Conservation (phyloP, 1,140 invertebrate genomes). For the Apis dorsata region DNA sequence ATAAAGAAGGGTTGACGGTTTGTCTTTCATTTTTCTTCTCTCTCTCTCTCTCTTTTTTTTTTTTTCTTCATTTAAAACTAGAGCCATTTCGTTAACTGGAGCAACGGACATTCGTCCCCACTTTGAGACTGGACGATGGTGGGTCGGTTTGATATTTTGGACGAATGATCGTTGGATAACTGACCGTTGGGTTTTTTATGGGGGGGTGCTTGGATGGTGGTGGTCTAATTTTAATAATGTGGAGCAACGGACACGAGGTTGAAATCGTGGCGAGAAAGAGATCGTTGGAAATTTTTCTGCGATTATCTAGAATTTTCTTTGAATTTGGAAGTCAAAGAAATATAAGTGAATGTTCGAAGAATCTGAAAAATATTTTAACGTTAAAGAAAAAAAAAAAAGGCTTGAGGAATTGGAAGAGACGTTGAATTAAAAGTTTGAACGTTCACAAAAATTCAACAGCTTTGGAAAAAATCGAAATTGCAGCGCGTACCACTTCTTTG, state of each 20-base stretch:
- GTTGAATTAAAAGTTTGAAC: too few relatives aligned
- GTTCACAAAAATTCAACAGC: too few relatives aligned
- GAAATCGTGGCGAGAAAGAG: not conserved
- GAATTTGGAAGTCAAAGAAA: too few relatives aligned
- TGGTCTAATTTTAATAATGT: slow-evolving; percentile 44
- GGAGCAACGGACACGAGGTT: slow-evolving; percentile 15
- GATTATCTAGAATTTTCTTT: too few relatives aligned
- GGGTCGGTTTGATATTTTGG: not conserved
- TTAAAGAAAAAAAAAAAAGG: too few relatives aligned
- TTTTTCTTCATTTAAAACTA: not conserved
- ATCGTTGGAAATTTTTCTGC: too few relatives aligned
- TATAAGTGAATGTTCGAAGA: too few relatives aligned
- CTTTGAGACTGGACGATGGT: not conserved
- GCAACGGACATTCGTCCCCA: slow-evolving; percentile 65
- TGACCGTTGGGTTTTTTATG: slow-evolving; percentile 47
- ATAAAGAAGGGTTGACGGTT: not conserved
- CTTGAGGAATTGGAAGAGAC: too few relatives aligned
- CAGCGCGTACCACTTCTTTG: not conserved
- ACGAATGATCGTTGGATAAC: not conserved
- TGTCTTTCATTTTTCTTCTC: slow-evolving; percentile 21
- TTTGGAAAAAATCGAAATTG: too few relatives aligned
- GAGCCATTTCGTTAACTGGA: slow-evolving; percentile 70
- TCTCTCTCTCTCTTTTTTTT: not conserved
- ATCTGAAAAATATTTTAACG: too few relatives aligned
- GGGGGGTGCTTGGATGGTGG: slow-evolving; percentile 16